Conservation (phyloP, 2,888 invertebrate genomes). For the Oscheius sp. region DNA sequence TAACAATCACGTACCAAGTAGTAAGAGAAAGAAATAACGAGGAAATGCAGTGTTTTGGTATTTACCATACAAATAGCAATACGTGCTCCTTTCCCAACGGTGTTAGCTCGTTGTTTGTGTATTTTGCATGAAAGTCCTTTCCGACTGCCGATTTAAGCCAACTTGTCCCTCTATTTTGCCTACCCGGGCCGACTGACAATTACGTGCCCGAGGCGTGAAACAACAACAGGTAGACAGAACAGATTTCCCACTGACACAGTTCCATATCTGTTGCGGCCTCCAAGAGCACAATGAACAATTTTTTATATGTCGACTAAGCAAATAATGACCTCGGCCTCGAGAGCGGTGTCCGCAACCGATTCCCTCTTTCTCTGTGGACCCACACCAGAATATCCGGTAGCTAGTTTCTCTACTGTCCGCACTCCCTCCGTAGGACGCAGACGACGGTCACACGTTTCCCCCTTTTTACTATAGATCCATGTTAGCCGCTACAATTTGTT, state of each 20-base stretch:
- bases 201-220: slow-evolving; percentile 11
- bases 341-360: slow-evolving; percentile 25
- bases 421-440: too few species aligned
- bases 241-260: too few species aligned
- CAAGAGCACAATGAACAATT: slow-evolving; percentile 14
- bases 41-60: too few species aligned
- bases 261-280: too few species aligned
- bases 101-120: neutral
- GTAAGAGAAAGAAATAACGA: too few species aligned
- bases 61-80: too few species aligned
- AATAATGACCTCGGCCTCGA: slow-evolving; percentile 29
- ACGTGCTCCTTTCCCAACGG: too few species aligned
- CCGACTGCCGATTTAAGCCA: slow-evolving; percentile 9
- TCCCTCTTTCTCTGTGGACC: neutral
- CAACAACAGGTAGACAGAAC: slow-evolving; percentile 5
- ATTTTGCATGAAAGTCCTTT: neutral
- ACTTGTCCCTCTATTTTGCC: slow-evolving; percentile 2
- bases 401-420: slow-evolving; percentile 8
- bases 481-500: slow-evolving; percentile 19
- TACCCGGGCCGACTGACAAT: neutral
- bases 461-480: too few species aligned
- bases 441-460: too few species aligned
- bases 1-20: too few species aligned
- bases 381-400: slow-evolving; percentile 18
- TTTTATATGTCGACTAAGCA: slow-evolving; percentile 31